A percentile compares a stretch with the other conserved stretches of the same genome.
Evolutionary conservation across 2,113 vertebrate genomes (phyloP).

Genomic region (Lucifuga dentata): DNA sequence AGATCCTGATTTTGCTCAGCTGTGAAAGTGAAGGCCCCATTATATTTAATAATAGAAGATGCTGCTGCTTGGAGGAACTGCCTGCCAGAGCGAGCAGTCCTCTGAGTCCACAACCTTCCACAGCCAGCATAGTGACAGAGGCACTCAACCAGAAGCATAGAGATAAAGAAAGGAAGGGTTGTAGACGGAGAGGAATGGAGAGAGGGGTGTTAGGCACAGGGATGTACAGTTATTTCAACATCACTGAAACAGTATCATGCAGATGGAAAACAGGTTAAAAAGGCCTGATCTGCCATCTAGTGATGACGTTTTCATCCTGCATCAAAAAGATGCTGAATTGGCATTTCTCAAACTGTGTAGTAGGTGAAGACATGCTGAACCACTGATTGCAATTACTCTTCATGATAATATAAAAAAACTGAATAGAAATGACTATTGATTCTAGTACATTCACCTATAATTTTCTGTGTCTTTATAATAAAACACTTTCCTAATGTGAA

Average conservation of each 20-base stretch:
- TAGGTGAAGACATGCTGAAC: too few relatives aligned
- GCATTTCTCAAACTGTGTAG: too few relatives aligned
- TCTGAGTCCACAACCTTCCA: slow-evolving; percentile 36
- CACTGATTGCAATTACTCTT: too few relatives aligned
- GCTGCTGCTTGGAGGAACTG: slow-evolving; percentile 42
- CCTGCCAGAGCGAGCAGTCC: slow-evolving; percentile 45
- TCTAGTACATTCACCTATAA: slow-evolving; percentile 19
- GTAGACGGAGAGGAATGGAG: slow-evolving; percentile 10
- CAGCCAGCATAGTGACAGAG: slow-evolving; percentile 12
- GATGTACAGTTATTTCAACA: too few relatives aligned
- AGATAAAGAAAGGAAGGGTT: slow-evolving; percentile 7
- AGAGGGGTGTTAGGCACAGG: neutral
- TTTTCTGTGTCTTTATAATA: slow-evolving; percentile 57
- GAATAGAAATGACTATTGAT: slow-evolving; percentile 43
- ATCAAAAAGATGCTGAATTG: too few relatives aligned
- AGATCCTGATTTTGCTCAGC: slow-evolving; percentile 13
- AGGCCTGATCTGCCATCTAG: too few relatives aligned
- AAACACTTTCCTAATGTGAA: slow-evolving; percentile 31
- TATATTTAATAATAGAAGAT: slow-evolving; percentile 75
- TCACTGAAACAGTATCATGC: too few relatives aligned
- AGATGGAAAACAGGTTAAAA: too few relatives aligned
- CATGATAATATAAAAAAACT: too few relatives aligned
- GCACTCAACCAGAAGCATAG: slow-evolving; percentile 41
- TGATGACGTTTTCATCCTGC: too few relatives aligned
- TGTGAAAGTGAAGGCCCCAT: slow-evolving; percentile 56